Evolutionary conservation across 1,140 invertebrate genomes (phyloP).

Genomic region (Caenorhabditis brenneri): DNA sequence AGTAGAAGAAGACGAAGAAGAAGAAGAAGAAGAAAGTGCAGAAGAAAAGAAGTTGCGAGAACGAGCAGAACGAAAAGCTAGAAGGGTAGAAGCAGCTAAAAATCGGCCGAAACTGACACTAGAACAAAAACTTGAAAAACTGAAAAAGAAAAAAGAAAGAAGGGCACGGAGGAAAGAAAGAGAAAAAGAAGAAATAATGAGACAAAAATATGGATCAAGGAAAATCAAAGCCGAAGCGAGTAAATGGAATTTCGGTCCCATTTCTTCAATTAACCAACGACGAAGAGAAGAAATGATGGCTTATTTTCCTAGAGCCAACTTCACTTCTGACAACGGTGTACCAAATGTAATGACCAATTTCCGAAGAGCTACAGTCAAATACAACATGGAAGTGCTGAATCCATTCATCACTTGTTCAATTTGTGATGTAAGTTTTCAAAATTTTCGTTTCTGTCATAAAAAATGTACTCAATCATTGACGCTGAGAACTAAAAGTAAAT

Average conservation of each 20-base stretch:
- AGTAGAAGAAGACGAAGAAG: not conserved
- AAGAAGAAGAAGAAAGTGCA: not conserved
- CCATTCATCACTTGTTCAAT: conserved; percentile 25
- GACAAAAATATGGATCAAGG: not conserved
- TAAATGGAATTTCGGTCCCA: conserved; percentile 20
- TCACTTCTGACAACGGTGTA: not conserved
- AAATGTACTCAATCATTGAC: no score
- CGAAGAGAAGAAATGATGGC: conserved; percentile 33
- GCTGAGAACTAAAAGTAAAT: no score
- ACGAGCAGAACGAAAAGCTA: not conserved
- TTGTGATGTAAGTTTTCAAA: conserved; percentile 37
- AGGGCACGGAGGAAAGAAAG: not conserved
- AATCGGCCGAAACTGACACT: not conserved
- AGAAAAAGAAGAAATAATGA: conserved; percentile 18
- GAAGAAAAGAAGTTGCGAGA: conserved; percentile 8
- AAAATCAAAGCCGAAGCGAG: conserved; percentile 13
- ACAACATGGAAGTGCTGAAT: conserved; percentile 3
- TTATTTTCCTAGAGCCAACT: conserved; percentile 13
- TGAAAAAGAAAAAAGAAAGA: not conserved
- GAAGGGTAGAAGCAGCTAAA: conserved; percentile 2
- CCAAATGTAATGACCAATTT: conserved; percentile 24
- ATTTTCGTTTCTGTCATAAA: no score
- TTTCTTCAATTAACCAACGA: conserved; percentile 18
- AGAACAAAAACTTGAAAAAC: not conserved
- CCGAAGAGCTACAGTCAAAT: conserved; percentile 16